phyloP scores from a whole-genome alignment of 2,888 invertebrate species.

The Nomada flava region DNA sequence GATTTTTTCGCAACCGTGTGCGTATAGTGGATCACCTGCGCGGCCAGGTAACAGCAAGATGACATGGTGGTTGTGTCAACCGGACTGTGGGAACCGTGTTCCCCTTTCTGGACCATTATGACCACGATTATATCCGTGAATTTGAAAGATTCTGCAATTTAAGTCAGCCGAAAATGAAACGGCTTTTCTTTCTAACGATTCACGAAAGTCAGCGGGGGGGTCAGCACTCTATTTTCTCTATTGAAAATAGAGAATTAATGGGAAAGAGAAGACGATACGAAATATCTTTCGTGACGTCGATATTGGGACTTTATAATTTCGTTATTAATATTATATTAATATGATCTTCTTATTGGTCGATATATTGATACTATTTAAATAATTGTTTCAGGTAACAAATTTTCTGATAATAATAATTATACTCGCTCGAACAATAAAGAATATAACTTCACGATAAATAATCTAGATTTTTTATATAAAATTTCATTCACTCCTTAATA shows the following conservation, averaged over 20 bases:
- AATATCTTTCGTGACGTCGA: no score
- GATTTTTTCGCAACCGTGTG: constrained; percentile 65
- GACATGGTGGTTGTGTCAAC: constrained; percentile 58
- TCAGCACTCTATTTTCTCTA: no score
- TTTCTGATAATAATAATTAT: no score
- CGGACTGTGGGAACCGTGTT: constrained; percentile 63
- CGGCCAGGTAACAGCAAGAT: constrained; percentile 54
- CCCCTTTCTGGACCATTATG: constrained; percentile 21
- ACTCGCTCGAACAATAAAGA: no score
- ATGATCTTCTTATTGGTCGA: no score
- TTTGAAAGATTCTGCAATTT: not conserved
- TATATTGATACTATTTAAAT: no score
- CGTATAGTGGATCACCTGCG: constrained; percentile 62
- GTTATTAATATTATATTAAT: no score
- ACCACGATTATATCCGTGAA: not conserved
- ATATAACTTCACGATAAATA: no score
- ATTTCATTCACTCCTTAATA: no score
- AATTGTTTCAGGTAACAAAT: no score
- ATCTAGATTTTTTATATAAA: no score
- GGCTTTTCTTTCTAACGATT: not conserved
- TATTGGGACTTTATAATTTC: no score
- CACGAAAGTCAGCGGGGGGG: not conserved
- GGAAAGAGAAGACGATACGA: not conserved
- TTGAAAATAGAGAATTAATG: not conserved
- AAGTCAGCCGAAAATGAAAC: constrained; percentile 7